These are phyloP conservation scores for Oxycera nigricornis DNA, from an alignment of 2,888 invertebrate species.

Conservation along the genomic window DNA sequence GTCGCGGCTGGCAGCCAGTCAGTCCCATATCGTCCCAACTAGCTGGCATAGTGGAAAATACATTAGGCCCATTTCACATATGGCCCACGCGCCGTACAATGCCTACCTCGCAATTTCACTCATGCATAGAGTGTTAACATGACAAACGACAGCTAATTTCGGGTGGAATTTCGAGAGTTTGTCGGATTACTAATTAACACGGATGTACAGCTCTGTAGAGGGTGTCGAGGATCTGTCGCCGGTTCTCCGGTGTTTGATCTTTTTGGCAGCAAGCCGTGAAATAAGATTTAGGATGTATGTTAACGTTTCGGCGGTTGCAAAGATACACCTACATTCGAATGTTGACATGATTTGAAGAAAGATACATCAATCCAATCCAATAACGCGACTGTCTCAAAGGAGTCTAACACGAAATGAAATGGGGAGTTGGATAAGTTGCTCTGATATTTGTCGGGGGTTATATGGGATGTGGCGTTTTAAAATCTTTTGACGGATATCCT, in stretches of 20 bases:
- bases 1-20: background rate
- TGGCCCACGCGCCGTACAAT: background rate
- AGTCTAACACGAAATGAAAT: too few relatives aligned
- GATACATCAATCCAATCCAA: too few relatives aligned
- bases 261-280: conserved; percentile 29
- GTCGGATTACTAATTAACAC: conserved; percentile 41
- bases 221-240: background rate
- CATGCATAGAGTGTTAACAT: conserved; percentile 42
- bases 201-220: background rate
- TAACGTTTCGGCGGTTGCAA: background rate
- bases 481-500: too few relatives aligned
- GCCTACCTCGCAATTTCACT: conserved; percentile 28
- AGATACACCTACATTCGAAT: background rate
- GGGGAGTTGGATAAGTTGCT: too few relatives aligned
- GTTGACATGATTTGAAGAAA: too few relatives aligned
- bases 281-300: background rate
- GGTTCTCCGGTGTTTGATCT: background rate
- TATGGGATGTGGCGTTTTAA: too few relatives aligned
- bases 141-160: conserved; percentile 42
- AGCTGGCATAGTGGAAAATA: background rate
- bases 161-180: conserved; percentile 31
- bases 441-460: too few relatives aligned
- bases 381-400: too few relatives aligned
- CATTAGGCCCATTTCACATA: background rate
- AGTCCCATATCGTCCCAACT: background rate